phyloP scores from a whole-genome alignment of 2,113 vertebrate genomes.

The Oncorhynchus clarkii region DNA sequence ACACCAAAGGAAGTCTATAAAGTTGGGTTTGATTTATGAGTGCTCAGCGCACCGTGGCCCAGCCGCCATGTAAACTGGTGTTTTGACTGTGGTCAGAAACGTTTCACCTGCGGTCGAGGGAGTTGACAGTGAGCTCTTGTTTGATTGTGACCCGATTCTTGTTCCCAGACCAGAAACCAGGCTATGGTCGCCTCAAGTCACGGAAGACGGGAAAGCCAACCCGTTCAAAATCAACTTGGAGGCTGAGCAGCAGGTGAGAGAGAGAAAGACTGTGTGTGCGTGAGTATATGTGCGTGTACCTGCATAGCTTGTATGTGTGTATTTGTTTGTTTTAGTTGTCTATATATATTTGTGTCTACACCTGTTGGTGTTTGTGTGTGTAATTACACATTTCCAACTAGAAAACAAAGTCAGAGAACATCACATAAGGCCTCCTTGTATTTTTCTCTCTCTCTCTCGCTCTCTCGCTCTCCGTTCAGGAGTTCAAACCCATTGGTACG shows the following conservation, averaged over 20 bases:
- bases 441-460: not conserved
- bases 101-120: not conserved
- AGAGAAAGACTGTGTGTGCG: not conserved
- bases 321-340: not conserved
- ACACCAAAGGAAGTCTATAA: too few species aligned
- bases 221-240: slow-evolving; percentile 93
- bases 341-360: too few species aligned
- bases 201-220: slow-evolving; percentile 80
- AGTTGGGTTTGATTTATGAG: not conserved
- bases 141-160: slow-evolving; percentile 13
- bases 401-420: not conserved
- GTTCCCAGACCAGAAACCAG: slow-evolving; percentile 80
- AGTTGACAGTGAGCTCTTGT: not conserved
- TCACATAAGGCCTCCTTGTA: not conserved
- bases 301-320: not conserved
- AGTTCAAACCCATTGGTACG: slow-evolving; percentile 88
- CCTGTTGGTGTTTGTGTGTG: not conserved
- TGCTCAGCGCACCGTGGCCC: not conserved
- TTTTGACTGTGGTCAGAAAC: not conserved
- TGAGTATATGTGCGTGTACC: not conserved
- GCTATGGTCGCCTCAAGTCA: slow-evolving; percentile 88
- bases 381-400: not conserved
- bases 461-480: slow-evolving; percentile 68
- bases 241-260: slow-evolving; percentile 86
- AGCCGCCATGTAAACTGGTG: not conserved